Base-by-base conservation (phyloP, 1,140 invertebrate species). In the Tachypleus tridentatus region DNA sequence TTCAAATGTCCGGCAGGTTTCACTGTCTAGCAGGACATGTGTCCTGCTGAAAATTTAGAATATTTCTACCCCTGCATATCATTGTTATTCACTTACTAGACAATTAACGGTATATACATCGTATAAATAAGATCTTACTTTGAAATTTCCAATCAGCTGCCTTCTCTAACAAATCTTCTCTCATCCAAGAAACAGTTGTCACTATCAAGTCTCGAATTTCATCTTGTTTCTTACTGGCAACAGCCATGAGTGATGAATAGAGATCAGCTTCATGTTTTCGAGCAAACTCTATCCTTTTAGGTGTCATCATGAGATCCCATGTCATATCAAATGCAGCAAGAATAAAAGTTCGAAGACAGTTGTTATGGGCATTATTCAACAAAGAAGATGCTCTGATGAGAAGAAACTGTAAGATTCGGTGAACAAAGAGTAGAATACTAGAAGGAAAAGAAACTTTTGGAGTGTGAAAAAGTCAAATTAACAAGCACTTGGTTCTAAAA, bases 321-420 rank as follows among this genome's bases (percentile, higher is more conserved):
- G 89, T 89, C 86, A 93, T 87, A 73, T 93, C 91, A 77, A 92
- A 93, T 0, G 90, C 90, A 65, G 85, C 86, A 49, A 93, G 74
- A 67, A 93, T 91, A 72, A 93, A 90, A 74, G 86, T 87, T 67
- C 87, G 83, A 60, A 95, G 75, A 72, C 86, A 84, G 11, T 82
- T 82, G 58, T 84, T 85, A 69, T 89, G 87, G 50, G 85, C 80
- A 76, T 86, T 76, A 70, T 77, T 79, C 60, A 83, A 67, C 56
- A 79, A 72, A 47, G 75, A 77, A 1, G 79, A 72, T 4, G 77
- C 76, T 59, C 76, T 73, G n/a, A 81, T 76, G 8, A 81, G 64
- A 68, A 77, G 75, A 9, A 29, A 29, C 29, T 29, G 29, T 29
- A 29, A 29, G 29, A 29, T 29, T 29, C 29, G 29, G 29, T 2